Evolutionary conservation across 2,888 invertebrate species (phyloP), one percentile per base, ranked within the genome.

Genomic region (Amphipyra tragopoginis): DNA sequence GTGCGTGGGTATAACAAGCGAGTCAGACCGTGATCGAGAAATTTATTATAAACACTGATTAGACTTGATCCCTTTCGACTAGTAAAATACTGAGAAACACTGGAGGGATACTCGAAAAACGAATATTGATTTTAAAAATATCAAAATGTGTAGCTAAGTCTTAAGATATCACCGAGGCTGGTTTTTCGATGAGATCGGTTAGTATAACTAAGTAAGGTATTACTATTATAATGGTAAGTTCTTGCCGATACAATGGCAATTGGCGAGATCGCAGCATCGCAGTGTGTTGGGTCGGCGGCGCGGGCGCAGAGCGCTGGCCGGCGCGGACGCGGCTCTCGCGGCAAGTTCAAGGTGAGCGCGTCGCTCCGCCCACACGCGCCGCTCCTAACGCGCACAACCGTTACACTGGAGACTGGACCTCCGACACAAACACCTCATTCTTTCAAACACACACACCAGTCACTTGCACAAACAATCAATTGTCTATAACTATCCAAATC

Each of bases 331-430:
- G 81, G 84, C 88, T 89, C 91, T 89, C 90, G 89, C 90, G 91
- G 93, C 93, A 94, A 94, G 94, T 94, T 94, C 94, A 94, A 94
- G 94, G 94, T 93, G 92, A 94, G 89, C 93, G 87, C 91, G 90
- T 93, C 91, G 90, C 90, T 89, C 92, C 94, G 90, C 94, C 93
- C 92, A 93, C 93, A 86, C 92, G 86, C 84, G 86, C 89, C 88
- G 87, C 89, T 86, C 88, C 90, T 83, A 87, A 82, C 85, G 75
- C 81, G 81, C 87, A 88, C 88, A 86, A 93, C 93, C 93, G 93
- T 93, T 93, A 93, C 90, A 85, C 85, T 84, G 88, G 86, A 89
- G 88, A 85, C 86, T 84, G 88, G 86, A 89, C 89, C 88, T 83
- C 86, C 84, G 84, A 85, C 87, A 85, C 86, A 79, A 82, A 84